Evolutionary conservation across 2,113 vertebrate species (phyloP).

Genomic region (human): GRCh38 chr16:73967501-73968000

Average conservation of each 20-base stretch:
- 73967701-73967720: background rate
- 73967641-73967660: slow-evolving; percentile 51
- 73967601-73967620: slow-evolving; percentile 42
- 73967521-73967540: background rate
- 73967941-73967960: background rate
- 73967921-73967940: background rate
- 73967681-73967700: slow-evolving; percentile 40
- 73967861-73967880: background rate
- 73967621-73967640: slow-evolving; percentile 18
- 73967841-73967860: slow-evolving; percentile 34
- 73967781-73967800: background rate
- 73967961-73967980: background rate
- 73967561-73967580: background rate
- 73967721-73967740: slow-evolving; percentile 53
- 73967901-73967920: background rate
- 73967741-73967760: background rate
- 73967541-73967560: slow-evolving; percentile 44
- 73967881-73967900: background rate
- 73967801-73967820: background rate
- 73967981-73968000: background rate
- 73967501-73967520: background rate
- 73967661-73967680: background rate
- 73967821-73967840: background rate
- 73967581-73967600: background rate
- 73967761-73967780: slow-evolving; percentile 24